Percentiles rank a stretch among this genome's conserved stretches.
Evolutionary conservation across 2,797 vertebrate genomes (phyloP).

Genomic region (Allobates femoralis): DNA sequence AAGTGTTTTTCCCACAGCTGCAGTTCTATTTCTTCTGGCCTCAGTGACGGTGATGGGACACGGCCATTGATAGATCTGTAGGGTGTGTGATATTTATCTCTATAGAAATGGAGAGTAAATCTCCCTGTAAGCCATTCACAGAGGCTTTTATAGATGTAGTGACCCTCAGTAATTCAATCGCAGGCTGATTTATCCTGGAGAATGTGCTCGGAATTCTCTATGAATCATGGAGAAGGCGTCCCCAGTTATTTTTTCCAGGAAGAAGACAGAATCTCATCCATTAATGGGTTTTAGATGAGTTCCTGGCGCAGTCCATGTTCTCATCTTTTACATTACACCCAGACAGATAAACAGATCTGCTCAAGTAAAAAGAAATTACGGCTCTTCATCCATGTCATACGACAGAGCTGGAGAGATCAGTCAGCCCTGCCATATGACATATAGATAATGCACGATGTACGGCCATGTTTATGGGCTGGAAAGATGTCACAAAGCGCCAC

Average conservation of each 20-base stretch:
- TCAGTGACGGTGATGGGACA: neutral
- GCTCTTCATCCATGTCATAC: neutral
- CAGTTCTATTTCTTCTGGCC: neutral
- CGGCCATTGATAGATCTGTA: neutral
- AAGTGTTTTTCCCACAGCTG: neutral
- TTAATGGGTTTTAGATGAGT: neutral
- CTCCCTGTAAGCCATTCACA: neutral
- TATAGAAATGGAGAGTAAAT: constrained; percentile 19
- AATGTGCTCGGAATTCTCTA: neutral
- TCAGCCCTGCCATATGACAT: neutral
- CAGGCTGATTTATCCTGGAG: neutral
- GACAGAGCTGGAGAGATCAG: neutral
- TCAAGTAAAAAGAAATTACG: neutral
- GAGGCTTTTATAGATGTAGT: constrained; percentile 5
- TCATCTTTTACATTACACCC: constrained; percentile 3
- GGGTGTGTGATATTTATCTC: constrained; percentile 12
- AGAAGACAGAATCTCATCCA: neutral
- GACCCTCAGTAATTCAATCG: constrained; percentile 23
- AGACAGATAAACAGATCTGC: neutral
- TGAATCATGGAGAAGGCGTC: neutral
- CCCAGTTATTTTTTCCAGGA: neutral
- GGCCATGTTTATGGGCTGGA: neutral
- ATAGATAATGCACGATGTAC: neutral
- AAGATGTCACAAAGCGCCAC: too few species aligned
- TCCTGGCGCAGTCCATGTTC: neutral